Base-by-base conservation (phyloP, 1,140 invertebrate species). In the Cyrtorhinus lividipennis region DNA sequence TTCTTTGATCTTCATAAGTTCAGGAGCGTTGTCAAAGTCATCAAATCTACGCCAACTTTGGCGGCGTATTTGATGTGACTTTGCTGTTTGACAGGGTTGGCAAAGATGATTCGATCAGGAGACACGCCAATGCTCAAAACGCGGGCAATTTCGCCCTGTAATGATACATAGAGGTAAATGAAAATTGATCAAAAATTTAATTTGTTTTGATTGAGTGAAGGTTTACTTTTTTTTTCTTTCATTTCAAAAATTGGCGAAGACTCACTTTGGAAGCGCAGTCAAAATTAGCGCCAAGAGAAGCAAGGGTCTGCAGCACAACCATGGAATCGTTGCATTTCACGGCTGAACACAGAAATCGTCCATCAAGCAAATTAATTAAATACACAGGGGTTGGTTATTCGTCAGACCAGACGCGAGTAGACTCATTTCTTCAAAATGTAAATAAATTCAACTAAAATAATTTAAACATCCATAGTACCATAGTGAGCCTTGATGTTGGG, bases 1-100 rank as follows among this genome's bases (percentile, higher is more conserved):
- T 68, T 83, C 80, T 69, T 92, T 90, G 64, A 98, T 84, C 76
- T 99, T 99, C 69, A 89, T 77, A 23, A 99, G 79, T 76, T 99
- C 96, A 59, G 82, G 84, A 74, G 92, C 90, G 70, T 92, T 97
- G 74, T 99, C 96, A 97, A 97, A 1, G 95, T 98, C 86, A 97
- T 95, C 24, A 82, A 78, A 66, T 82, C 76, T 23, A 98, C 88
- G 2, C 86, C 82, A 5, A 81, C 75, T 30, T 83, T 78, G 12
- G 81, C 78, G 56, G 95, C 92, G 79, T 93, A 87, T 56, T 84
- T 83, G 69, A 99, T 86, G 73, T 95, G 94, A 22, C 90, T 92
- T n/a, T 83, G 81, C 63, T 90, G 90, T 73, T 98, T 98, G 68
- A 93, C 93, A 0, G 96, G 95, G 79, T 99, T 98, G 44, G 95